A percentile compares a stretch with the other conserved stretches of the same genome.
Evolutionary conservation across 2,888 invertebrate genomes (phyloP).

Genomic region (Athalia cordata): DNA sequence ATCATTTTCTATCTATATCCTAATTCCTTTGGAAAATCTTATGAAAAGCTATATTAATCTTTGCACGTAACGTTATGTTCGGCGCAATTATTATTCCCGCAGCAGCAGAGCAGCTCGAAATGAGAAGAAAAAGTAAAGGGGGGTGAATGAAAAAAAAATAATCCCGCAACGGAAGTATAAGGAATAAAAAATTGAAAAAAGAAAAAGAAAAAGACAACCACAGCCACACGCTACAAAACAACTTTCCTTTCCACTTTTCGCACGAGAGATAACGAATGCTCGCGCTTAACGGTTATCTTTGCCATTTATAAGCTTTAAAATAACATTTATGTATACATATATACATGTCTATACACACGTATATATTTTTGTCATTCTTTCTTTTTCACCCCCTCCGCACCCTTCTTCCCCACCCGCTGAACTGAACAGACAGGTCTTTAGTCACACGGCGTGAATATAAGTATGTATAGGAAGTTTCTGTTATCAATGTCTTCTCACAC

Average conservation of each 20-base stretch:
- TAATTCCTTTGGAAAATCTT: neutral
- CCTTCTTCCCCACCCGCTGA: neutral
- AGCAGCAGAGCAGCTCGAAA: neutral
- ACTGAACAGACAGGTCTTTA: constrained; percentile 31
- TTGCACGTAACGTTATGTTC: too few relatives aligned
- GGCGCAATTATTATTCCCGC: neutral
- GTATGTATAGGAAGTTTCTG: constrained; percentile 6
- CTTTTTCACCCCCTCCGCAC: neutral
- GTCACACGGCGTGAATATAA: constrained; percentile 32
- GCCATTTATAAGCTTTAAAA: constrained; percentile 39
- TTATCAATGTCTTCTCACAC: constrained; percentile 22
- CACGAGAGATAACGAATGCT: constrained; percentile 38
- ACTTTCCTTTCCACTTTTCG: constrained; percentile 41
- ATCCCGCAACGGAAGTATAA: neutral
- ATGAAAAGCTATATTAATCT: neutral
- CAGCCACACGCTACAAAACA: neutral
- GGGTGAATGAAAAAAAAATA: neutral
- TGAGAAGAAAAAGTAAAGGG: neutral
- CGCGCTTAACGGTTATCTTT: constrained; percentile 35
- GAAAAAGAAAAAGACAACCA: neutral
- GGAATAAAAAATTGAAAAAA: neutral
- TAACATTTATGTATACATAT: constrained; percentile 21
- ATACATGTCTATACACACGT: too few relatives aligned
- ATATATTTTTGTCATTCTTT: constrained; percentile 11
- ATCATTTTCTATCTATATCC: neutral